A percentile compares a stretch with the other conserved stretches of the same genome.
These are phyloP conservation scores for Chromobotia macracanthus DNA, from an alignment of 2,797 vertebrate species.

Conservation along the genomic window DNA sequence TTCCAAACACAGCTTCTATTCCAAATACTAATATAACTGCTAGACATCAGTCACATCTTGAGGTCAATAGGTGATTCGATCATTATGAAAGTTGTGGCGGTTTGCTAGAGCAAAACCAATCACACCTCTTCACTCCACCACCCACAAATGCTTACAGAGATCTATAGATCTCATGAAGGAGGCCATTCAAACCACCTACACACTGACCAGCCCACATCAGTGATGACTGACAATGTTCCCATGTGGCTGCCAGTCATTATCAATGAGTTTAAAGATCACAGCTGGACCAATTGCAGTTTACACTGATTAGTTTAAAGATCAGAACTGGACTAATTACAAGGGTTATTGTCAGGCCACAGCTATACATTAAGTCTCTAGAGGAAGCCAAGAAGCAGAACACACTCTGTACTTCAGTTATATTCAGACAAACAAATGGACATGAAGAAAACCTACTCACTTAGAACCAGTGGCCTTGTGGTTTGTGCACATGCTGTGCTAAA, in stretches of 20 bases:
- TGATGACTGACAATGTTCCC: not conserved
- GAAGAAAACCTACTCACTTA: too few relatives aligned
- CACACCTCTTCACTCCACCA: conserved; percentile 6
- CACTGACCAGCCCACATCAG: conserved; percentile 25
- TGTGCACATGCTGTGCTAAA: too few relatives aligned
- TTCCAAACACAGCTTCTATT: conserved; percentile 2
- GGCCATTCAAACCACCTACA: conserved; percentile 7
- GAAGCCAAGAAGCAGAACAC: conserved; percentile 8
- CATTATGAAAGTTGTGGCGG: conserved; percentile 14
- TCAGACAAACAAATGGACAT: conserved; percentile 8
- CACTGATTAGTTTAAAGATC: conserved; percentile 47
- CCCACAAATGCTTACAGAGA: not conserved
- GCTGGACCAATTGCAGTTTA: conserved; percentile 43
- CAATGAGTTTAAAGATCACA: conserved; percentile 47
- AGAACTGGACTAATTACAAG: conserved; percentile 51
- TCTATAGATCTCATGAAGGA: conserved; percentile 31
- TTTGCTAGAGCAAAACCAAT: conserved; percentile 24
- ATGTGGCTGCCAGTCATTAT: conserved; percentile 26
- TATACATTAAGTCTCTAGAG: conserved; percentile 15
- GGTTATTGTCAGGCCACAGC: conserved; percentile 53
- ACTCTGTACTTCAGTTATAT: conserved; percentile 9
- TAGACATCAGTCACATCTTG: not conserved
- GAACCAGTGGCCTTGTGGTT: too few relatives aligned
- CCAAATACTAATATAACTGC: not conserved
- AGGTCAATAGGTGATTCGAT: conserved; percentile 17